Base-by-base conservation (phyloP, 2,113 vertebrate genomes). In the Campylomormyrus numenius region DNA sequence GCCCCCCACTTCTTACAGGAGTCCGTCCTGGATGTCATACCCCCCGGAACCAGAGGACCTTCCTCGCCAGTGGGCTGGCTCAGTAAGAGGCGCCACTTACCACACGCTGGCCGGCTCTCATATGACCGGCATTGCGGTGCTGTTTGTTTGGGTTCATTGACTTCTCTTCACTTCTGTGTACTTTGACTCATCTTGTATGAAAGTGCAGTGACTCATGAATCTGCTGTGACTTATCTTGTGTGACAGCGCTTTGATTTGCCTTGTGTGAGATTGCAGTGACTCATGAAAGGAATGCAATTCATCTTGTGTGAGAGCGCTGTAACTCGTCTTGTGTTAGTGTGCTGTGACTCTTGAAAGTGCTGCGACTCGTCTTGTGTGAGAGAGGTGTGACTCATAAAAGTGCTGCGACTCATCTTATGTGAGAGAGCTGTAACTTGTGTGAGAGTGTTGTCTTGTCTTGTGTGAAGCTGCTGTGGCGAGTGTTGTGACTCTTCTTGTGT, bases 11-110 rank as follows among this genome's bases (percentile, higher is more conserved):
- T 98, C 98, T 0, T 99, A 99, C 93, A 96, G 98, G 49, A 98
- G 95, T 93, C 98, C 98, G 13, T 97, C 97, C 91, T 99, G 98
- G 98, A 98, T 99, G 97, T 97, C 98, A 88, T 99, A 98, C 56
- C 96, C 97, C 0, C 97, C 97, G 13, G 98, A 99, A 90, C 96
- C 94, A 21, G 97, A 96, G 0, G 98, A 99, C 92, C 93, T 98
- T 88, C 96, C 97, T 0, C 96, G 96, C 74, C 98, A 99, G 94
- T 99, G 98, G 98, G 97, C 95, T 56, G 98, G 99, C 92, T 96
- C 97, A 15, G 89, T 89, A 89, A 89, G 83, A 21, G 88, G 8
- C 50, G 4, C 27, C 50, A 35, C 31, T 35, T 53, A 48, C 85
- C 27, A 10, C 31, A 24, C 3, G 27, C n/a, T 27, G 45, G 2